phyloP scores from a whole-genome alignment of 2,888 invertebrate species.

The Lithodes maja region DNA sequence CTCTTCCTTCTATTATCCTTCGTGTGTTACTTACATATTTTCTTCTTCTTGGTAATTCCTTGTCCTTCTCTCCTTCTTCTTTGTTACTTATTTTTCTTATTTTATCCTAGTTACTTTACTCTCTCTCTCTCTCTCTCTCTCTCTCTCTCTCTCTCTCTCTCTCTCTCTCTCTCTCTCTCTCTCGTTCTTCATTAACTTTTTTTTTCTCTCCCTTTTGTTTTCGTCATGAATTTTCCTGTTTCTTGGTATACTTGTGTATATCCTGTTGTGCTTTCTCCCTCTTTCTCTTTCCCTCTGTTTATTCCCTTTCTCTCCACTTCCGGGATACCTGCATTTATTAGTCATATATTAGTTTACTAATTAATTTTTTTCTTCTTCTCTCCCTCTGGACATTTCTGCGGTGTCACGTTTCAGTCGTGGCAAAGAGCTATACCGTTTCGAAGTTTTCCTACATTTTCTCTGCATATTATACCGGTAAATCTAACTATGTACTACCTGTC shows the following conservation, averaged over 20 bases:
- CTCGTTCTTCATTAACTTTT: not conserved
- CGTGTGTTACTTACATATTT: not conserved
- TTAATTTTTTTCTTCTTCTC: no score
- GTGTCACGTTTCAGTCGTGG: no score
- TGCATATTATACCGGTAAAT: no score
- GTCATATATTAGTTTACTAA: no score
- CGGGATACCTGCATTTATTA: not conserved
- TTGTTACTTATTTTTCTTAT: not conserved
- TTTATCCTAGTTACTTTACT: not conserved
- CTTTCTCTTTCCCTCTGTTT: conserved; percentile 13
- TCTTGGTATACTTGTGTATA: not conserved
- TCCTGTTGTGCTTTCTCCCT: not conserved
- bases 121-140: not conserved
- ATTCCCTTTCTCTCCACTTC: not conserved
- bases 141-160: conserved; percentile 9
- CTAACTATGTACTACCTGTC: no score
- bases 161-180: not conserved
- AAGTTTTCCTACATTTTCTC: no score
- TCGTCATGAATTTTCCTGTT: not conserved
- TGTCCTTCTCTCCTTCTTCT: not conserved
- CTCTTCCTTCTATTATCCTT: not conserved
- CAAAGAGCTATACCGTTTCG: no score
- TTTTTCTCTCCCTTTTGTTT: conserved; percentile 6
- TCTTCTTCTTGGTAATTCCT: not conserved
- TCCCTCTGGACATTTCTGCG: no score